Evolutionary conservation across 2,888 invertebrate genomes (phyloP).

Genomic region (Aleiodes alternator): DNA sequence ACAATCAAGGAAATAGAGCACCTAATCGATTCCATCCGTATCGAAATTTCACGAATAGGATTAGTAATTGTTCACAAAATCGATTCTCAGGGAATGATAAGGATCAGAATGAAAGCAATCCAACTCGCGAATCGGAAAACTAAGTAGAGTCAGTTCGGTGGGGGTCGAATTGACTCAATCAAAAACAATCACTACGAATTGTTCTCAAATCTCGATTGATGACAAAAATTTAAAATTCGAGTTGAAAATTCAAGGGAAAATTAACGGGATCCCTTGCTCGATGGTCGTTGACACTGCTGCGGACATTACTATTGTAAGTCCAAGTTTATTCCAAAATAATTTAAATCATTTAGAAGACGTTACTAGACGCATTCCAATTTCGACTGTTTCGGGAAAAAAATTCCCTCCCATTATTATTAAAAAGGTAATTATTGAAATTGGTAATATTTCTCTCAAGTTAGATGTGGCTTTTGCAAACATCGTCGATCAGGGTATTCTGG

Average conservation of each 20-base stretch:
- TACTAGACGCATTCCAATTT: background rate
- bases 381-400: background rate
- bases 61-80: background rate
- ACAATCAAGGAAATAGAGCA: background rate
- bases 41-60: background rate
- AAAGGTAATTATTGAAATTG: background rate
- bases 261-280: background rate
- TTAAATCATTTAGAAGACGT: background rate
- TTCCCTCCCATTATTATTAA: background rate
- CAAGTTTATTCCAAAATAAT: background rate
- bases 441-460: background rate
- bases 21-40: constrained; percentile 6
- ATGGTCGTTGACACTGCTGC: background rate
- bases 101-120: background rate
- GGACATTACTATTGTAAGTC: constrained; percentile 2
- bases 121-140: background rate
- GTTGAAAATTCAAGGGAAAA: constrained; percentile 1
- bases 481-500: background rate
- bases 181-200: background rate
- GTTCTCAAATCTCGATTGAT: constrained; percentile 9
- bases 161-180: constrained; percentile 1
- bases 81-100: background rate
- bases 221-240: background rate
- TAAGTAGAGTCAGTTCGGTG: background rate
- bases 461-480: background rate